Percentiles rank a stretch among this genome's conserved stretches.
Evolutionary conservation across 2,888 invertebrate species (phyloP).

Genomic region (Microplitis manilae): DNA sequence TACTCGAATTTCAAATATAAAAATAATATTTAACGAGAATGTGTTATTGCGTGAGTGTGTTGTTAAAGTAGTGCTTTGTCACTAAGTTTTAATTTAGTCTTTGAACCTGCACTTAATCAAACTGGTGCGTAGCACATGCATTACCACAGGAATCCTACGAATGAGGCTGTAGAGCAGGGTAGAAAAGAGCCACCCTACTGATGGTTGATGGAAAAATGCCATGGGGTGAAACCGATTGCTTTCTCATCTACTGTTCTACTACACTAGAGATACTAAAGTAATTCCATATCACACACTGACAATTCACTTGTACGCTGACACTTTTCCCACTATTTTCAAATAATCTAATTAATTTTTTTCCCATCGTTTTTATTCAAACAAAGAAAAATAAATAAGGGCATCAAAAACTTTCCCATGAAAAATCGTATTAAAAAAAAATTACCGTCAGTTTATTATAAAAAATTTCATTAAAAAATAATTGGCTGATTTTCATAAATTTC

Average conservation of each 20-base stretch:
- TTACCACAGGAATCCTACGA: conserved; percentile 46
- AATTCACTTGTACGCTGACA: not conserved
- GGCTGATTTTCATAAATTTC: not conserved
- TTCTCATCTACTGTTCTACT: conserved; percentile 10
- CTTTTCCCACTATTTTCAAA: not conserved
- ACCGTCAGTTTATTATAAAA: not conserved
- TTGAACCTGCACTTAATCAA: conserved; percentile 34
- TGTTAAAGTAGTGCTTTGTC: not conserved
- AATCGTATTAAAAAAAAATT: not conserved
- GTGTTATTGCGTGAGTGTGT: not conserved
- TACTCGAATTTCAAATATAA: too few species aligned
- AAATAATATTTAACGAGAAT: not conserved
- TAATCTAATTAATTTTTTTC: conserved; percentile 8
- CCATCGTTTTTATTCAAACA: not conserved
- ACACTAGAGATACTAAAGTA: not conserved
- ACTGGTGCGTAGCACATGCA: conserved; percentile 37
- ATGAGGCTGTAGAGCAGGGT: conserved; percentile 20
- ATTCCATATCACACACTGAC: conserved; percentile 12
- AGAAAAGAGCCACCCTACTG: conserved; percentile 31
- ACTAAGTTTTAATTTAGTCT: conserved; percentile 2
- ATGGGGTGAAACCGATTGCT: conserved; percentile 32
- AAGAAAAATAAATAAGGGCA: not conserved
- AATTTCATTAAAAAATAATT: not conserved
- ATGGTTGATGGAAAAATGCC: conserved; percentile 52
- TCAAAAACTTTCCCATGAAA: not conserved